Conservation (phyloP, 1,140 invertebrate genomes). For the Drosophila rufa region DNA sequence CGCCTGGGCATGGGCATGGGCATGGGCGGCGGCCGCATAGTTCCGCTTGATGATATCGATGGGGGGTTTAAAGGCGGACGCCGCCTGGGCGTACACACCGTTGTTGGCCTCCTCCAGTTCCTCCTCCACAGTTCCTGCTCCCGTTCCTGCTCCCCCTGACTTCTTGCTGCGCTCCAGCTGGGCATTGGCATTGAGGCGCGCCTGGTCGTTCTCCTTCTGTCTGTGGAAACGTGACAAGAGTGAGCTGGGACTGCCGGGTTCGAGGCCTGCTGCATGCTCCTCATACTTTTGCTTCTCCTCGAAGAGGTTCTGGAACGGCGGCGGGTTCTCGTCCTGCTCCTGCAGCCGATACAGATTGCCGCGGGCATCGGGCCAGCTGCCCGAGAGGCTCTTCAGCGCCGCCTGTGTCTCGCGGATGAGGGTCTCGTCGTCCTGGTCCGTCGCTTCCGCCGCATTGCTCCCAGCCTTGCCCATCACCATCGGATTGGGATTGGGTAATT, state of each 20-base stretch:
- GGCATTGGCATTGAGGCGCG: constrained; percentile 68
- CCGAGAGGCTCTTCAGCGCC: constrained; percentile 92
- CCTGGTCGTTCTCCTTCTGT: constrained; percentile 84
- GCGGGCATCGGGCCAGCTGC: constrained; percentile 90
- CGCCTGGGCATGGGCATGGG: constrained; percentile 31
- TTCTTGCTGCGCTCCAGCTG: constrained; percentile 28
- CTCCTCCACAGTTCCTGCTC: neutral
- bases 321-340: constrained; percentile 90
- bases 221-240: constrained; percentile 77
- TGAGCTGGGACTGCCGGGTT: constrained; percentile 7
- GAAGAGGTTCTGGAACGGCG: constrained; percentile 94
- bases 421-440: constrained; percentile 90
- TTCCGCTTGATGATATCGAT: constrained; percentile 86
- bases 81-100: constrained; percentile 87
- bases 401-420: constrained; percentile 94
- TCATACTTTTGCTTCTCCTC: constrained; percentile 90
- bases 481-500: neutral
- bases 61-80: constrained; percentile 91
- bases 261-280: constrained; percentile 11
- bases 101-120: constrained; percentile 21
- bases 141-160: neutral
- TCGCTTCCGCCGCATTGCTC: constrained; percentile 40
- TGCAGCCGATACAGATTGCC: constrained; percentile 88
- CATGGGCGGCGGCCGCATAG: constrained; percentile 65
- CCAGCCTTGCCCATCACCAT: neutral